Evolutionary conservation across 2,113 vertebrate genomes (phyloP), one percentile per base, ranked within the genome.

Genomic region (Euleptes europaea): DNA sequence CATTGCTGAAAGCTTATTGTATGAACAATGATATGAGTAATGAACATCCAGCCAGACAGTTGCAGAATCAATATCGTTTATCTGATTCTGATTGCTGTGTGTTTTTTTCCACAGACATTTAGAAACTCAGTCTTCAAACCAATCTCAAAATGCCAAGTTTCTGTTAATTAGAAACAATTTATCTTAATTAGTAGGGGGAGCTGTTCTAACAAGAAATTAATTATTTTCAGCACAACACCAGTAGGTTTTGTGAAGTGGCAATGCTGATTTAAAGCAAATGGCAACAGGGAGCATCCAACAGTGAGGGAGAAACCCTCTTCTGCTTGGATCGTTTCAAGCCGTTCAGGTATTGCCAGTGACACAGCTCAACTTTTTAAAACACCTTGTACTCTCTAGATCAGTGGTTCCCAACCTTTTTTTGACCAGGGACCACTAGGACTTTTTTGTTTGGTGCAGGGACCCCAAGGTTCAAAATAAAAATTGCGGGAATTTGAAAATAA

Each of bases 111-210:
- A 38, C 40, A 94, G 90, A 85, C 73, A 86, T 86, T 91, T 90
- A 90, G 75, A 93, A 63, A 92, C 89, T 90, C 89, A 88, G 80
- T 90, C 89, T 90, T 90, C 76, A 89, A 91, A 90, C 94, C 90
- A 88, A 80, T 82, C 82, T 91, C 81, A 14, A 85, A 95, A 95
- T 92, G 85, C 80, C 88, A 94, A 85, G 80, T 92, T 96, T 92
- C 90, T 94, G 89, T 94, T 96, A 94, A 94, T 92, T 93, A 92
- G 87, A 90, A 96, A 95, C 78, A 92, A 88, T 96, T 96, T 87
- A 89, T 95, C 94, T 95, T 94, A 95, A 96, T 95, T 96, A 94
- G 79, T 38, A 75, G 38, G 65, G 90, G 85, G 92, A 94, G 75
- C 47, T 23, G 35, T 89, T 88, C 83, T 90, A 94, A 94, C 35